These are phyloP conservation scores for Pristionchus entomophagus DNA, from an alignment of 2,888 invertebrate species.

Conservation along the genomic window DNA sequence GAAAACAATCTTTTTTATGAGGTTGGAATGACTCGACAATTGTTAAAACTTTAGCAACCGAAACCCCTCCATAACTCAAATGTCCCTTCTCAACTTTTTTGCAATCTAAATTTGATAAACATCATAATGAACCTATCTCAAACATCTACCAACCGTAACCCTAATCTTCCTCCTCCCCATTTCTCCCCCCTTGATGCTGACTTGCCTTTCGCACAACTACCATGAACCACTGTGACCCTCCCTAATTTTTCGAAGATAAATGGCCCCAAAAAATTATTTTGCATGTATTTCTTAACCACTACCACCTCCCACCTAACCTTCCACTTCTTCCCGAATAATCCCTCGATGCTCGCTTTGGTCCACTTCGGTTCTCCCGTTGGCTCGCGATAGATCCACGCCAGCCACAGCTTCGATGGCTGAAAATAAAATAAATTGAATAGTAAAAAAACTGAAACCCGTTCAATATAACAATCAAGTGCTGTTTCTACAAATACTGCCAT, in stretches of 20 bases:
- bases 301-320: constrained; percentile 52
- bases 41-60: too few relatives aligned
- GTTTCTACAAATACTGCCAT: too few relatives aligned
- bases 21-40: too few relatives aligned
- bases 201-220: too few relatives aligned
- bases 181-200: neutral
- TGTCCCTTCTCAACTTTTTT: too few relatives aligned
- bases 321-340: constrained; percentile 67
- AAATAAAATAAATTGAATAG: neutral
- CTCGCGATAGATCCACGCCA: constrained; percentile 73
- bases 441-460: neutral
- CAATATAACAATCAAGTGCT: too few relatives aligned
- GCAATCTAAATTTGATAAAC: too few relatives aligned
- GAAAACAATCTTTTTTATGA: too few relatives aligned
- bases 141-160: neutral
- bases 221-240: too few relatives aligned
- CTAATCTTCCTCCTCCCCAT: neutral
- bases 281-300: neutral
- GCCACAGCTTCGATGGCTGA: constrained; percentile 73
- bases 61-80: too few relatives aligned
- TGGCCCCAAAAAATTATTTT: neutral
- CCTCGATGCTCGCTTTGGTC: constrained; percentile 64
- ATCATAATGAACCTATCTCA: neutral
- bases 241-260: neutral
- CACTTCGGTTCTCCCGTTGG: constrained; percentile 63